These are phyloP conservation scores for Megalops atlanticus DNA, from an alignment of 2,113 vertebrate genomes.

Conservation along the genomic window DNA sequence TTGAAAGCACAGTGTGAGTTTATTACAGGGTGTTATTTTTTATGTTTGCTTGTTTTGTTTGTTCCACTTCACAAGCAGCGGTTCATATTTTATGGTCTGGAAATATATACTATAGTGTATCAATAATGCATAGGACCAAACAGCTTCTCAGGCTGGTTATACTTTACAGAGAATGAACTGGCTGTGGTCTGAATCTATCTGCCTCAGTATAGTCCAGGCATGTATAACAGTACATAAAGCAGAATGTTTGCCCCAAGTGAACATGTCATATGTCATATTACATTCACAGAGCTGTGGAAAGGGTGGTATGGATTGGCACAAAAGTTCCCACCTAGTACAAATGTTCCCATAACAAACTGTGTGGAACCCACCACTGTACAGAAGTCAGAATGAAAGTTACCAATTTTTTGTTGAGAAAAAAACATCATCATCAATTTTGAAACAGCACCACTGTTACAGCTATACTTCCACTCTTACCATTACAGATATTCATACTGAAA, in stretches of 20 bases:
- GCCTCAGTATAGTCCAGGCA: not conserved
- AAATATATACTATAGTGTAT: constrained; percentile 6
- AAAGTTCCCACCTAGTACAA: not conserved
- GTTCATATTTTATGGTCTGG: constrained; percentile 8
- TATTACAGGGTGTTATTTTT: not conserved
- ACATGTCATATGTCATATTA: not conserved
- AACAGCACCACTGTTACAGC: not conserved
- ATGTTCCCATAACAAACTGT: not conserved
- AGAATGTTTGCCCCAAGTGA: not conserved
- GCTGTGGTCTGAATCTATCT: not conserved
- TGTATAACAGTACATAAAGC: not conserved
- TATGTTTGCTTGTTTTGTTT: constrained; percentile 3
- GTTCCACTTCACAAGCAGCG: not conserved
- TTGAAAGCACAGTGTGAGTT: not conserved
- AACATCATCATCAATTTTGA: not conserved
- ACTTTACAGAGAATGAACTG: not conserved
- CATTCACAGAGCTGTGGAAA: not conserved
- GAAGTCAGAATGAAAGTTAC: not conserved
- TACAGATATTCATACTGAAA: too few relatives aligned
- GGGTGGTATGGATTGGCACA: not conserved
- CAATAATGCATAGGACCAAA: constrained; percentile 1
- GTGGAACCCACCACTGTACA: not conserved
- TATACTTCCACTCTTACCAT: not conserved
- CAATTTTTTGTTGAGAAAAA: not conserved
- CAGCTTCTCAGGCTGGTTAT: constrained; percentile 4